These are phyloP conservation scores for Phrynocephalus forsythii DNA, from an alignment of 2,797 vertebrate species.

Conservation along the genomic window DNA sequence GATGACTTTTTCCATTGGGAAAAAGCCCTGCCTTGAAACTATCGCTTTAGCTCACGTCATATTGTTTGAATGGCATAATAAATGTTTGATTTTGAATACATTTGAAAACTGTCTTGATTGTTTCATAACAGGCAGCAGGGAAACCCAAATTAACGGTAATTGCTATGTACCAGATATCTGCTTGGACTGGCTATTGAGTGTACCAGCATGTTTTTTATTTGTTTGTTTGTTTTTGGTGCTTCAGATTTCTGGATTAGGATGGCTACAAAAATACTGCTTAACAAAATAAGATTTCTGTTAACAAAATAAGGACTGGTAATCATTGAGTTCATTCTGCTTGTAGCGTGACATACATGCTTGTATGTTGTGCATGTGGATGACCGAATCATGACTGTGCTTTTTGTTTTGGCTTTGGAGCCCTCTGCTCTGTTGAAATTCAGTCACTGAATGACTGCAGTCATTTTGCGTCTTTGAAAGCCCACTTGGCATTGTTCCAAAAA, in stretches of 20 bases:
- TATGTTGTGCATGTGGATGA: neutral
- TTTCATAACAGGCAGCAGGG: constrained; percentile 71
- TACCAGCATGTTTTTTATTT: constrained; percentile 24
- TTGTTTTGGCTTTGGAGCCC: neutral
- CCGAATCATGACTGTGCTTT: fast-evolving
- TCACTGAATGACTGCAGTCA: neutral
- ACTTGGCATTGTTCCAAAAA: neutral
- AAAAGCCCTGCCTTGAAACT: neutral
- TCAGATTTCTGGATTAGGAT: constrained; percentile 38
- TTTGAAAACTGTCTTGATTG: constrained; percentile 63
- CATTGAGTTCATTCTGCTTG: constrained; percentile 17
- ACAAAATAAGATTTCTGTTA: neutral
- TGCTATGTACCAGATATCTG: constrained; percentile 18
- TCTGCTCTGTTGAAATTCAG: neutral
- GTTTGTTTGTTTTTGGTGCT: constrained; percentile 20
- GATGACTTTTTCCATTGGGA: neutral
- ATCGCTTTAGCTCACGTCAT: neutral
- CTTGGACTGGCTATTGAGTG: neutral
- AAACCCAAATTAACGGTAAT: constrained; percentile 71
- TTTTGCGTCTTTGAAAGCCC: constrained; percentile 11
- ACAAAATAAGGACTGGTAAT: constrained; percentile 18
- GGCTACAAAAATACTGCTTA: constrained; percentile 32
- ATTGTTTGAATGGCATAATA: constrained; percentile 35
- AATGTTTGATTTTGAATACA: constrained; percentile 45
- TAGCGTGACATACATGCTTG: constrained; percentile 13